Evolutionary conservation across 2,888 invertebrate genomes (phyloP).

Genomic region (Tipula lateralis): DNA sequence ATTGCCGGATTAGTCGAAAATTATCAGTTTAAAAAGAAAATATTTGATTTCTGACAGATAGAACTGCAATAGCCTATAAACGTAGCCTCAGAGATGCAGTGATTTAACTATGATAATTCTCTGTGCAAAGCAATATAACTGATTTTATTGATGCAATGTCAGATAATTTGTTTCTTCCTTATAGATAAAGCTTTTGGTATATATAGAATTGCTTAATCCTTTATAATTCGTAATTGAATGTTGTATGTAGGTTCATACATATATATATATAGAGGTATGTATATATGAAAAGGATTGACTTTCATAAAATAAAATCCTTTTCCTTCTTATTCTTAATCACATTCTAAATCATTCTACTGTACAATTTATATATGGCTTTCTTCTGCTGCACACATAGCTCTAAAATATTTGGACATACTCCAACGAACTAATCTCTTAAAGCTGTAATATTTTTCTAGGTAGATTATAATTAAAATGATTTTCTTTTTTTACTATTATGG

Average conservation of each 20-base stretch:
- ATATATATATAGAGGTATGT: too few relatives aligned
- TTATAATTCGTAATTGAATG: background rate
- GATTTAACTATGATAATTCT: too few relatives aligned
- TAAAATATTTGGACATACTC: background rate
- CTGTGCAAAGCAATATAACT: background rate
- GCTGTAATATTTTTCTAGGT: background rate
- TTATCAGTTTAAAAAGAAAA: too few relatives aligned
- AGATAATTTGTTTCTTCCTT: background rate
- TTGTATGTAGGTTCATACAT: too few relatives aligned
- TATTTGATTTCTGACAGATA: too few relatives aligned
- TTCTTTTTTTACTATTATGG: background rate
- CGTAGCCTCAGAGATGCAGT: too few relatives aligned
- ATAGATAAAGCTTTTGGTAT: background rate
- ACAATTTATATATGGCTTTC: background rate
- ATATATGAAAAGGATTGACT: background rate
- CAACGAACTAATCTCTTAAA: background rate
- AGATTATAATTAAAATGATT: constrained; percentile 24
- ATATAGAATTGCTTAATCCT: background rate
- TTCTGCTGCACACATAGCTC: background rate
- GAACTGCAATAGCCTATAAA: too few relatives aligned
- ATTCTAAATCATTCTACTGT: background rate
- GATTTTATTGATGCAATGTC: background rate
- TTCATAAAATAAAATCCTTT: too few relatives aligned
- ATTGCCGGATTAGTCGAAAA: too few relatives aligned
- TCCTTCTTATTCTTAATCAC: background rate